Evolutionary conservation across 1,140 invertebrate genomes (phyloP).

Genomic region (Ganaspis sp.): DNA sequence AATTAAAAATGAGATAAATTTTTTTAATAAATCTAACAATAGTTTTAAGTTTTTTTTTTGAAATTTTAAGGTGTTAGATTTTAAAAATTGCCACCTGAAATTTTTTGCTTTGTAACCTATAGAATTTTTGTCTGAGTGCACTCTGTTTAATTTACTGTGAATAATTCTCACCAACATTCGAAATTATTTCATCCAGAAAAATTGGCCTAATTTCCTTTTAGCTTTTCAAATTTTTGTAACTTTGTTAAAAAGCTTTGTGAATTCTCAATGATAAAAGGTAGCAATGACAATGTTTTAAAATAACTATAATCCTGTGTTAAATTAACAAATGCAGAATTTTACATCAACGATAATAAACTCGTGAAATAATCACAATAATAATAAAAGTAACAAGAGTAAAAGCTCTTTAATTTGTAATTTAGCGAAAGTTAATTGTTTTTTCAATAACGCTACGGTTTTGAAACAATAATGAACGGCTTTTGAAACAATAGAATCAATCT

Average conservation of each 20-base stretch:
- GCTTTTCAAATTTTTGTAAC: background rate
- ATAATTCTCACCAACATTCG: background rate
- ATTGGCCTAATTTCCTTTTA: background rate
- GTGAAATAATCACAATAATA: too few relatives aligned
- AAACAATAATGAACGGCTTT: too few relatives aligned
- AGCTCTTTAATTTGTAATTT: too few relatives aligned
- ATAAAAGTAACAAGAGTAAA: too few relatives aligned
- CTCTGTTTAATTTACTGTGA: background rate
- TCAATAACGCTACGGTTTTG: too few relatives aligned
- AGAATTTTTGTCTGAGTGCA: background rate
- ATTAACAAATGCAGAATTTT: too few relatives aligned
- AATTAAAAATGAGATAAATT: background rate
- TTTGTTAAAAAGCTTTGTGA: background rate
- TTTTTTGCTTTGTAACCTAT: background rate
- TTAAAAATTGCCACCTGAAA: background rate
- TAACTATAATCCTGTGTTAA: too few relatives aligned
- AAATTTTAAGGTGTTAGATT: too few relatives aligned
- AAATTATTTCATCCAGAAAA: conserved; percentile 14
- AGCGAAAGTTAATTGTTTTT: too few relatives aligned
- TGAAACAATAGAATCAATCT: too few relatives aligned
- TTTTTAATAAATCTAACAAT: background rate
- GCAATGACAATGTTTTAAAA: conserved; percentile 22
- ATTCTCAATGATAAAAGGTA: background rate
- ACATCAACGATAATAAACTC: too few relatives aligned
- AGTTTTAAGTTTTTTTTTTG: background rate